phyloP scores from a whole-genome alignment of 2,888 invertebrate species.

The Rhaphigaster nebulosa region DNA sequence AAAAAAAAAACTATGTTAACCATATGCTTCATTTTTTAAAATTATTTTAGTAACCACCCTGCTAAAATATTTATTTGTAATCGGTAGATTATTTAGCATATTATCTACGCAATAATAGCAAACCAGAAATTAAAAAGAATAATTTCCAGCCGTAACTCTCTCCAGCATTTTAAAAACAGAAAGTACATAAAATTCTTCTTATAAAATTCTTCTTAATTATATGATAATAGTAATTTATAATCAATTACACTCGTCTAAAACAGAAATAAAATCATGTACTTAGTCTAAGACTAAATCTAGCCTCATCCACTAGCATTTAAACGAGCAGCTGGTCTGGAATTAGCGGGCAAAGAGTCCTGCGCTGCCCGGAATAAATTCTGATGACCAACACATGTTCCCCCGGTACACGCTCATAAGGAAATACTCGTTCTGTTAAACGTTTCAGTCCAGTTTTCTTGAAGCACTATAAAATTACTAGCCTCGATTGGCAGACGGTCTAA shows the following conservation, averaged over 20 bases:
- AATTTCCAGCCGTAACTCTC: too few relatives aligned
- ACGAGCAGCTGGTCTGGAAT: neutral
- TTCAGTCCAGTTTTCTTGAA: conserved; percentile 12
- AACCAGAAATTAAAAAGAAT: too few relatives aligned
- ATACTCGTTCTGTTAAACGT: conserved; percentile 21
- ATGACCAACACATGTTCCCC: conserved; percentile 29
- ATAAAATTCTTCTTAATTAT: neutral
- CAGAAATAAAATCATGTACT: neutral
- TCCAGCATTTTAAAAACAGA: too few relatives aligned
- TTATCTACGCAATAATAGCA: too few relatives aligned
- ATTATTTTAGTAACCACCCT: too few relatives aligned
- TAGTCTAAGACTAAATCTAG: neutral
- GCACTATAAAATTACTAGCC: conserved; percentile 13
- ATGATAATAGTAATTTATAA: neutral
- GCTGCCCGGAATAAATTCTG: neutral
- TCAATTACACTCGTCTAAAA: neutral
- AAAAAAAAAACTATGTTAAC: too few relatives aligned
- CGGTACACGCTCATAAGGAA: neutral
- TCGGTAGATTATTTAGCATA: too few relatives aligned
- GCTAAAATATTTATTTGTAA: too few relatives aligned
- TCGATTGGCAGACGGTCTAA: neutral
- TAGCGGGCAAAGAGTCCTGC: neutral
- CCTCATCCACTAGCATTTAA: neutral
- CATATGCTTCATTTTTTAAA: too few relatives aligned
- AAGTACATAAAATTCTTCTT: too few relatives aligned